Percentiles rank a stretch among this genome's conserved stretches.
Evolutionary conservation across 2,113 vertebrate species (phyloP).

Genomic region (Oncorhynchus kisutch): DNA sequence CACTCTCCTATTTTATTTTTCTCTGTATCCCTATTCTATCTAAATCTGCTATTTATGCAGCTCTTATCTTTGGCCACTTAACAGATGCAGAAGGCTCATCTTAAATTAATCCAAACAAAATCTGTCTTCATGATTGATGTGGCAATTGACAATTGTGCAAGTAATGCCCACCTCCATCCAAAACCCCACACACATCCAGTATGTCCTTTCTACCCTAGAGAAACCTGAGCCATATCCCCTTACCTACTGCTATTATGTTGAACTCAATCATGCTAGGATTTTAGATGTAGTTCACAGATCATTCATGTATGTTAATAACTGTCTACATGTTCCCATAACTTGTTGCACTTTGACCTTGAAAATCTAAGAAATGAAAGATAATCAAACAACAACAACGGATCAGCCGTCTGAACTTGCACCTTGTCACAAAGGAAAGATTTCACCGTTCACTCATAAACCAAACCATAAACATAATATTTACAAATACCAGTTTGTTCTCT

Average conservation of each 20-base stretch:
- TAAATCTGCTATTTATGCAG: constrained; percentile 28
- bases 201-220: constrained; percentile 35
- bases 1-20: constrained; percentile 13
- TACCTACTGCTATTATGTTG: constrained; percentile 16
- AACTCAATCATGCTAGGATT: constrained; percentile 38
- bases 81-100: constrained; percentile 52
- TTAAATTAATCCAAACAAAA: constrained; percentile 28
- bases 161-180: constrained; percentile 27
- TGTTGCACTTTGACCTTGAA: constrained; percentile 42
- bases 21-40: background rate
- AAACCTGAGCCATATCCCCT: constrained; percentile 40
- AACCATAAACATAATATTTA: constrained; percentile 79
- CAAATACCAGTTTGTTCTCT: constrained; percentile 75
- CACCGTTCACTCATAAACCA: constrained; percentile 66
- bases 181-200: constrained; percentile 12
- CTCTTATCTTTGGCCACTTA: constrained; percentile 58
- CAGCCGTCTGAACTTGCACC: constrained; percentile 72
- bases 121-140: constrained; percentile 42
- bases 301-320: constrained; percentile 29
- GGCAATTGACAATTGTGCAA: constrained; percentile 33
- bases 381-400: constrained; percentile 38
- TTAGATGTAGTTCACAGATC: constrained; percentile 1
- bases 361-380: constrained; percentile 47
- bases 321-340: constrained; percentile 37
- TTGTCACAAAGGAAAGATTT: constrained; percentile 73